Base-by-base conservation (phyloP, 2,797 vertebrate genomes). In the Mallotus villosus region DNA sequence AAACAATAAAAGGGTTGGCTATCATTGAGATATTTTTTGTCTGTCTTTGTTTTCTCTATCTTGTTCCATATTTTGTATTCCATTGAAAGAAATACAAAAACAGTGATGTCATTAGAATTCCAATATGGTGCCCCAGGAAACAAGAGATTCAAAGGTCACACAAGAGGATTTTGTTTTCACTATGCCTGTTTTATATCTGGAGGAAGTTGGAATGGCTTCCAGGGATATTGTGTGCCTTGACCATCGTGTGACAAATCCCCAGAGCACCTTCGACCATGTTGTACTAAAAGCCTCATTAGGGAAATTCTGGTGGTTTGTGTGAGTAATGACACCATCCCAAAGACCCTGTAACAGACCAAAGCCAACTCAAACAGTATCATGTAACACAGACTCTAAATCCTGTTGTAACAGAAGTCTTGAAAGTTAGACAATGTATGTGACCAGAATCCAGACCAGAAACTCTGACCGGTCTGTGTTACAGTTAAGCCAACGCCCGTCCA, bases 51-150 rank as follows among this genome's bases (percentile, higher is more conserved):
- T 55, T 55, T 55, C 19, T 55, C 19, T n/a, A 17, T 55, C 19
- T n/a, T 55, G 2, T 19, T 19, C n/a, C 17, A 7, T 5, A 55
- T 5, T n/a, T 17, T 17, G 5, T n/a, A 17, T 55, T 55, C 7
- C 17, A 17, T 55, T 17, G 19, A 55, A 55, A n/a, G 19, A 17
- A 55, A 55, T 19, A 22, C 58, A 60, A 60, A 22, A 22, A 53
- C 27, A 24, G 29, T 69, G 22, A 69, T 69, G 68, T 69, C 29
- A 69, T 22, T 59, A 21, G 34, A 14, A 22, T 57, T 60, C 53
- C 53, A 24, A 22, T 14, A 17, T 21, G 8, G 34, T 21, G 12
- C 29, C 17, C 2, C 8, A 37, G 59, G 49, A 55, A 37, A 64
- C 62, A 37, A 62, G 64, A 63, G 14, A 57, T 32, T 46, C 32